Evolutionary conservation across 2,113 vertebrate genomes (phyloP).

Genomic region (Nestor notabilis): DNA sequence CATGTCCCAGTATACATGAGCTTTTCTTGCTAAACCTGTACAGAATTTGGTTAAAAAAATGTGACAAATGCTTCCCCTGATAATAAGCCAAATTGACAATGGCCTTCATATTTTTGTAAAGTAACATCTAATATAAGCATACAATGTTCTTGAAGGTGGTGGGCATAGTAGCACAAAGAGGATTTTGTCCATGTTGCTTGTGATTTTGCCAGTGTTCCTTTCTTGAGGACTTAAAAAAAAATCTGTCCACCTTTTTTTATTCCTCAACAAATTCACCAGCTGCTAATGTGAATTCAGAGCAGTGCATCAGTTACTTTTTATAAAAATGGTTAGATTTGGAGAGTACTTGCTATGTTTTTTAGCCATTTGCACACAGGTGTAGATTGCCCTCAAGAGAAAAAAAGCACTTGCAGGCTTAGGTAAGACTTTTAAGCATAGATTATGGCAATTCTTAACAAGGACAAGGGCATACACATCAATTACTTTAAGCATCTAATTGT

Average conservation of each 20-base stretch:
- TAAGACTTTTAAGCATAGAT: not conserved
- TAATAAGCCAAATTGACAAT: not conserved
- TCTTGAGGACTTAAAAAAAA: not conserved
- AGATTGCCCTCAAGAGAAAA: not conserved
- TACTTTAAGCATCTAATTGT: not conserved
- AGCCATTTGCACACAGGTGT: not conserved
- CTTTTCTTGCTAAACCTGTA: not conserved
- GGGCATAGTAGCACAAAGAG: not conserved
- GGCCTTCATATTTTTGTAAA: not conserved
- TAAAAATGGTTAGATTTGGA: not conserved
- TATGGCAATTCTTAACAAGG: not conserved
- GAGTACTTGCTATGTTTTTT: not conserved
- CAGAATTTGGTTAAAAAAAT: not conserved
- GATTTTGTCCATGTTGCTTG: not conserved
- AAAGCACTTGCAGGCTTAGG: not conserved
- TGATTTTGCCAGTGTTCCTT: not conserved
- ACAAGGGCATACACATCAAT: not conserved
- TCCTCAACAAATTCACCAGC: not conserved
- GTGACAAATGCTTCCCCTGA: not conserved
- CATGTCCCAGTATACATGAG: not conserved
- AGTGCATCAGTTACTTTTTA: not conserved
- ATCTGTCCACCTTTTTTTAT: not conserved
- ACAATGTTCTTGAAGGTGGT: not conserved
- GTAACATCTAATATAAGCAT: not conserved
- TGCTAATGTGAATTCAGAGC: not conserved